Percentiles rank a stretch among this genome's conserved stretches.
Evolutionary conservation across 2,113 vertebrate genomes (phyloP).

Genomic region (Azemiops feae): DNA sequence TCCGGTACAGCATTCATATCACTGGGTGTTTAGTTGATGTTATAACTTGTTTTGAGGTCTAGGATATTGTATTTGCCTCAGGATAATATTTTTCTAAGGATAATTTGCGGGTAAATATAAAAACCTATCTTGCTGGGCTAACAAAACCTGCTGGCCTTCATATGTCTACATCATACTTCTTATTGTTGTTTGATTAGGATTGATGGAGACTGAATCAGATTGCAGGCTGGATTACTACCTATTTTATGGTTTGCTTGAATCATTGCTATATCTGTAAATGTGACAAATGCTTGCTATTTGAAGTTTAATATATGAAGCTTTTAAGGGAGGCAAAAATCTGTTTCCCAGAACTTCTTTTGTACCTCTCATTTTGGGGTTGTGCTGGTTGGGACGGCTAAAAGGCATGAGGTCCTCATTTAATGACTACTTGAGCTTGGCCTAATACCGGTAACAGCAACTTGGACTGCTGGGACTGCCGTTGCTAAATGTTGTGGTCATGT

Average conservation of each 20-base stretch:
- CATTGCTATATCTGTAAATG: neutral
- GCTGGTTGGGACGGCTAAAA: neutral
- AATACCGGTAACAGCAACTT: neutral
- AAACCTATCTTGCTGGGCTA: neutral
- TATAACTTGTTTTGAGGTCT: neutral
- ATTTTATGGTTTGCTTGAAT: neutral
- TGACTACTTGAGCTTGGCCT: neutral
- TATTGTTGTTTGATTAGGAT: neutral
- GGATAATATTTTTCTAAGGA: neutral
- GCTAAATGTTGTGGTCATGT: neutral
- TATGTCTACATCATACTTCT: neutral
- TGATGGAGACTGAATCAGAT: neutral
- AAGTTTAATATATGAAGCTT: neutral
- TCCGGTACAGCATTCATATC: neutral
- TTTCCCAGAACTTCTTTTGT: neutral
- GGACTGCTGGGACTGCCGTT: neutral
- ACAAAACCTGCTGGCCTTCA: neutral
- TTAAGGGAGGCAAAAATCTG: neutral
- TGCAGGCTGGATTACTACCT: neutral
- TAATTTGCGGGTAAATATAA: neutral
- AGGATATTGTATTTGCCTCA: neutral
- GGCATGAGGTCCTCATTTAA: neutral
- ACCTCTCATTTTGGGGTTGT: neutral
- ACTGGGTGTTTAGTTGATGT: slow-evolving; percentile 2
- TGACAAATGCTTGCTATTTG: neutral